These are phyloP conservation scores for Malacoraja senta DNA, from an alignment of 2,797 vertebrate genomes.

Conservation along the genomic window DNA sequence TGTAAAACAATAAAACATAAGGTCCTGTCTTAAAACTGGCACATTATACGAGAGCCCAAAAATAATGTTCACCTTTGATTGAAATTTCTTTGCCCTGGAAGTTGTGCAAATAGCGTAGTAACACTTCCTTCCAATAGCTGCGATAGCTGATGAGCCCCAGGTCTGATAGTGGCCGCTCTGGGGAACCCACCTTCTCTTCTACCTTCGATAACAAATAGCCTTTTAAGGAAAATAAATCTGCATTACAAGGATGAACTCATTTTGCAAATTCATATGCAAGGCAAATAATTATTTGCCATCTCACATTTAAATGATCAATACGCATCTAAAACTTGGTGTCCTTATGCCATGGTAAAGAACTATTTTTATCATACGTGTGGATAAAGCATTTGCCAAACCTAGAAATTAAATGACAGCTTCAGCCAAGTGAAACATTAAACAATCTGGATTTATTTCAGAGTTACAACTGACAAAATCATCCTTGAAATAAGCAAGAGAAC, in stretches of 20 bases:
- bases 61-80: constrained; percentile 75
- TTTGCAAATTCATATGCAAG: background rate
- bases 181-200: constrained; percentile 88
- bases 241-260: too few relatives aligned
- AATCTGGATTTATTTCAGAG: background rate
- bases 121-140: constrained; percentile 95
- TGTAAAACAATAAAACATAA: background rate
- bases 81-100: constrained; percentile 97
- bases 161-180: constrained; percentile 84
- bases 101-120: constrained; percentile 84
- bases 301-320: background rate
- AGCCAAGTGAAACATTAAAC: background rate
- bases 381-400: background rate
- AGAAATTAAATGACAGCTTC: background rate
- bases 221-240: constrained; percentile 39
- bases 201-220: constrained; percentile 83
- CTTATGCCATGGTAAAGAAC: background rate
- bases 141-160: constrained; percentile 88
- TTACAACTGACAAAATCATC: background rate
- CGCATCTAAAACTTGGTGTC: background rate
- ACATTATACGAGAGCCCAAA: background rate
- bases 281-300: background rate
- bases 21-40: background rate
- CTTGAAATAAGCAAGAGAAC: background rate
- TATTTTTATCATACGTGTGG: background rate